Evolutionary conservation across 2,888 invertebrate genomes (phyloP), one percentile per base, ranked within the genome.

Genomic region (Merodon equestris): DNA sequence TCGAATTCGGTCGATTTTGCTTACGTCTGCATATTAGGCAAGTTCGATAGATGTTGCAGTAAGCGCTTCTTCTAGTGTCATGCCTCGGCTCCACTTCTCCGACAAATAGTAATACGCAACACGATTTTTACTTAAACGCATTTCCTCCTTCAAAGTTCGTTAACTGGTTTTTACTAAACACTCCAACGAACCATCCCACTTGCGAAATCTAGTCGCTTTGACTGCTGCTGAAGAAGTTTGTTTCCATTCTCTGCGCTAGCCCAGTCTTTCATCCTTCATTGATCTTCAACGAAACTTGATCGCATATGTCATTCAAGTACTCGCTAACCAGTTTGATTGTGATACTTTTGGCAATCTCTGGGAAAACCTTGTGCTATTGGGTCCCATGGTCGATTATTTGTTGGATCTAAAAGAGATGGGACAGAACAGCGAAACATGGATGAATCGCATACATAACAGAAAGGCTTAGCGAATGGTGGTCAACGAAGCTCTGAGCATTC

Each of bases 351-450:
- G 97, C 94, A 44, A 98, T 91, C 83, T 93, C 91, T 0, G 97
- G 94, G 83, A 98, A 93, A 18, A 98, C 88, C 88, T 97, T 97
- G 87, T 96, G 93, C 85, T 97, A 97, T 86, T 98, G 98, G 0
- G 97, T 97, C 79, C 96, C 92, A 86, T 96, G 98, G 88, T 98
- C 96, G 36, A 98, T 88, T 83, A 98, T 95, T 89, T 97, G 96
- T 0, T 94, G 94, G n/a, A n/a, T n/a, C n/a, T n/a, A n/a, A n/a
- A n/a, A n/a, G n/a, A n/a, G n/a, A n/a, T n/a, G n/a, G n/a, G n/a
- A n/a, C n/a, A n/a, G n/a, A n/a, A n/a, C n/a, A n/a, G n/a, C n/a
- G n/a, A n/a, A n/a, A n/a, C n/a, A n/a, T n/a, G n/a, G n/a, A n/a
- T n/a, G n/a, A n/a, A n/a, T n/a, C n/a, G n/a, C n/a, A n/a, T n/a